These are phyloP conservation scores for Mus caroli DNA, from an alignment of 2,797 vertebrate species.

Conservation along the genomic window DNA sequence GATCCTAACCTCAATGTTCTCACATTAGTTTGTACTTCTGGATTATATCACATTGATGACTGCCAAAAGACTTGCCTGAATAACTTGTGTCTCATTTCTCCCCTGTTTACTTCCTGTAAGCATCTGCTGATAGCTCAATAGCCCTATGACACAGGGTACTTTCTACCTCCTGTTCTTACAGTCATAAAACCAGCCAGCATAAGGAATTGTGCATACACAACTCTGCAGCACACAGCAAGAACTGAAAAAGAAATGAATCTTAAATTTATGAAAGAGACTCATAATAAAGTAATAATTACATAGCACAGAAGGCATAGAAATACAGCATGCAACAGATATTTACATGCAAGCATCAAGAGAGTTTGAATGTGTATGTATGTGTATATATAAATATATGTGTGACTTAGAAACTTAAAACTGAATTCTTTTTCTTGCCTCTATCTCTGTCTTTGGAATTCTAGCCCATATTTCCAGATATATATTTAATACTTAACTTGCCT, in stretches of 20 bases:
- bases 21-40: neutral
- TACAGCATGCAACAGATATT: neutral
- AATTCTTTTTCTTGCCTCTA: slow-evolving; percentile 20
- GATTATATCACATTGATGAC: neutral
- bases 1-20: neutral
- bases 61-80: neutral
- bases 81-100: neutral
- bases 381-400: neutral
- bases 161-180: neutral
- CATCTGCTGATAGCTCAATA: neutral
- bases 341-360: neutral
- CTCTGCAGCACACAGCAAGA: neutral
- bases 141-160: neutral
- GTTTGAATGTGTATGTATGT: neutral
- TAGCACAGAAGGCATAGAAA: neutral
- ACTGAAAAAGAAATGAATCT: slow-evolving; percentile 23
- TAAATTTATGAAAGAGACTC: neutral
- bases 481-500: neutral
- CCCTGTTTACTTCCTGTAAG: neutral
- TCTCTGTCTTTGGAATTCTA: slow-evolving; percentile 40
- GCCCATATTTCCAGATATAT: neutral
- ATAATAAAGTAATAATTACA: neutral
- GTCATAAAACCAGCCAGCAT: neutral
- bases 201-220: neutral
- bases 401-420: slow-evolving; percentile 1